phyloP scores from a whole-genome alignment of 2,797 vertebrate species.

The Dryobates pubescens region DNA sequence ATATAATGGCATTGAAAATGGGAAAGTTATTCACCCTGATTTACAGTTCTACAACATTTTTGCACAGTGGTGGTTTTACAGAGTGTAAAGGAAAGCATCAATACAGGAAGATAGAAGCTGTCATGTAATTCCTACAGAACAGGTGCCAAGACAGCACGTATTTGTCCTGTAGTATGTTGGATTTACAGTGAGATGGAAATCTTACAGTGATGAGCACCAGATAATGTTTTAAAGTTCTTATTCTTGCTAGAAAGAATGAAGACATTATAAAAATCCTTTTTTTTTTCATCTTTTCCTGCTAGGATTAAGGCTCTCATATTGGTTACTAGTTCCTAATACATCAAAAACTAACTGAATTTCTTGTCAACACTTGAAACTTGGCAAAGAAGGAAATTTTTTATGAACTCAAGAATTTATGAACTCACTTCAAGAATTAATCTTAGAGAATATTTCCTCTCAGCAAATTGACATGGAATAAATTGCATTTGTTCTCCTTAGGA shows the following conservation, averaged over 20 bases:
- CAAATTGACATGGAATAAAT: constrained; percentile 71
- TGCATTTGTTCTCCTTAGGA: constrained; percentile 55
- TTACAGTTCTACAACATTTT: neutral
- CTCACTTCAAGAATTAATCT: constrained; percentile 65
- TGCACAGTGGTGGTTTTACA: neutral
- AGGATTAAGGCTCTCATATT: neutral
- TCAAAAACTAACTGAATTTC: constrained; percentile 59
- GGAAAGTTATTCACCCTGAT: neutral
- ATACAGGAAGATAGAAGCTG: neutral
- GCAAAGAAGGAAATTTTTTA: constrained; percentile 59
- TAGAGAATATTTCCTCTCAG: constrained; percentile 60
- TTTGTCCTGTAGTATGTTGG: neutral
- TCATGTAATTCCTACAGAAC: neutral
- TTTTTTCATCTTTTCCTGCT: neutral
- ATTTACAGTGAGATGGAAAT: neutral
- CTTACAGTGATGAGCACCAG: neutral
- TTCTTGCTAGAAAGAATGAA: neutral
- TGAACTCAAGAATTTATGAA: constrained; percentile 64
- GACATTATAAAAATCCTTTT: neutral
- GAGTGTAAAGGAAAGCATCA: neutral
- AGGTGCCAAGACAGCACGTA: neutral
- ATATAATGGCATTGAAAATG: neutral
- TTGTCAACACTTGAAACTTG: constrained; percentile 53
- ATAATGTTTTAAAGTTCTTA: neutral
- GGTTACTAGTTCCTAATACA: constrained; percentile 26